Conservation (phyloP, 2,797 vertebrate genomes). For the Synanceia verrucosa region DNA sequence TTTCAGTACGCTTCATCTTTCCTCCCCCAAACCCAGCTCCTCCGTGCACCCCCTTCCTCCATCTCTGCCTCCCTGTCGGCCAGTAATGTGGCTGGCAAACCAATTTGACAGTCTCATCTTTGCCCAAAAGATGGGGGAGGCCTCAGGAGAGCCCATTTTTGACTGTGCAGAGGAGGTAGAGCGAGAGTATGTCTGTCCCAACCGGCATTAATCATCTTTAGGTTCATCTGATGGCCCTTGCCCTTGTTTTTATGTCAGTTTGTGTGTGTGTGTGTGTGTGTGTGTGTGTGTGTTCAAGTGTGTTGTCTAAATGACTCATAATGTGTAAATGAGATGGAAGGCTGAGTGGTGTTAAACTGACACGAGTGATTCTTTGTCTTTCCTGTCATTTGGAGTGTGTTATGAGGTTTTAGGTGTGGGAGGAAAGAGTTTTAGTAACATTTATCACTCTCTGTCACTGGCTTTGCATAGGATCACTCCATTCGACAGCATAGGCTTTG, state of each 20-base stretch:
- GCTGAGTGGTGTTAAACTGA: constrained; percentile 90
- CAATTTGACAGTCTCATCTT: constrained; percentile 97
- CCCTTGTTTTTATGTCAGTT: constrained; percentile 74
- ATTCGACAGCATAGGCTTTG: constrained; percentile 3
- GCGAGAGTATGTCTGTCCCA: constrained; percentile 85
- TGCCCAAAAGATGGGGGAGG: constrained; percentile 90
- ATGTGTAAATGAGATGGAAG: constrained; percentile 87
- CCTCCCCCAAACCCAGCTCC: constrained; percentile 82
- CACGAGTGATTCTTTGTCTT: constrained; percentile 78
- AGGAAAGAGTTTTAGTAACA: constrained; percentile 65
- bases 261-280: constrained; percentile 18
- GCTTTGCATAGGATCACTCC: constrained; percentile 18
- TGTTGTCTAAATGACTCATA: constrained; percentile 92
- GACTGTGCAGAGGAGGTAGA: constrained; percentile 92
- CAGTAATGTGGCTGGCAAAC: constrained; percentile 96
- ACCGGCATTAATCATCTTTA: constrained; percentile 97
- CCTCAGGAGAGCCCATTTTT: constrained; percentile 90
- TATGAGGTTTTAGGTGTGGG: constrained; percentile 77
- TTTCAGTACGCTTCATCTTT: constrained; percentile 46
- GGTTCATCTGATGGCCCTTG: constrained; percentile 88
- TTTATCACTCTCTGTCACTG: constrained; percentile 70
- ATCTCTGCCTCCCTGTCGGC: constrained; percentile 84
- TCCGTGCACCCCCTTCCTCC: constrained; percentile 61
- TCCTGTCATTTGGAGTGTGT: constrained; percentile 71
- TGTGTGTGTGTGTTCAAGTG: constrained; percentile 60